Evolutionary conservation across 1,140 invertebrate genomes (phyloP).

Genomic region (Bathynomus jamesi): DNA sequence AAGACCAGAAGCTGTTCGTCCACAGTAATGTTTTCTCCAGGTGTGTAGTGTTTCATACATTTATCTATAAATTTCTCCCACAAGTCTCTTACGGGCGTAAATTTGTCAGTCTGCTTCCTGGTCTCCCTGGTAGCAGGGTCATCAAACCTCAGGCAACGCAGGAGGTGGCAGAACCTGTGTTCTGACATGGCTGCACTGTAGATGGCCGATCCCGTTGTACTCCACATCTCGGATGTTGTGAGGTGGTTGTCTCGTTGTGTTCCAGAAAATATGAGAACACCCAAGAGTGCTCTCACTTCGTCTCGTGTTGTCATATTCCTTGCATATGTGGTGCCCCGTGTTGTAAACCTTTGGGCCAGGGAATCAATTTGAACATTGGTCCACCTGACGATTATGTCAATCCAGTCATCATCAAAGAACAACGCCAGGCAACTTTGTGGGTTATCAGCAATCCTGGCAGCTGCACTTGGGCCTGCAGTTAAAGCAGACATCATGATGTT

Average conservation of each 20-base stretch:
- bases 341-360: too few relatives aligned
- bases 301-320: neutral
- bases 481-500: too few relatives aligned
- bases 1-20: constrained; percentile 17
- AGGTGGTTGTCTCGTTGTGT: constrained; percentile 9
- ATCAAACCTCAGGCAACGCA: constrained; percentile 35
- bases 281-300: constrained; percentile 16
- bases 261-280: constrained; percentile 12
- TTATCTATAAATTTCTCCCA: constrained; percentile 30
- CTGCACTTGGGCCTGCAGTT: too few relatives aligned
- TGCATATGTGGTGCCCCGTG: too few relatives aligned
- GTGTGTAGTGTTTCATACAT: constrained; percentile 8
- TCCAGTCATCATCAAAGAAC: too few relatives aligned
- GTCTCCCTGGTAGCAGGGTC: constrained; percentile 27
- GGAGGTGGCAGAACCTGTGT: constrained; percentile 4
- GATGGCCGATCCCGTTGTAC: neutral
- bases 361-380: too few relatives aligned
- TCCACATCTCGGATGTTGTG: constrained; percentile 10
- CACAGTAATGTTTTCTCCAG: constrained; percentile 20
- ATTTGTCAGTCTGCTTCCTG: constrained; percentile 29
- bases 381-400: too few relatives aligned
- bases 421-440: too few relatives aligned
- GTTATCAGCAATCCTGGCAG: too few relatives aligned
- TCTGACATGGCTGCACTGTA: constrained; percentile 22
- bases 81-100: constrained; percentile 36